phyloP scores from a whole-genome alignment of 2,113 vertebrate genomes.

The Mustela lutreola region DNA sequence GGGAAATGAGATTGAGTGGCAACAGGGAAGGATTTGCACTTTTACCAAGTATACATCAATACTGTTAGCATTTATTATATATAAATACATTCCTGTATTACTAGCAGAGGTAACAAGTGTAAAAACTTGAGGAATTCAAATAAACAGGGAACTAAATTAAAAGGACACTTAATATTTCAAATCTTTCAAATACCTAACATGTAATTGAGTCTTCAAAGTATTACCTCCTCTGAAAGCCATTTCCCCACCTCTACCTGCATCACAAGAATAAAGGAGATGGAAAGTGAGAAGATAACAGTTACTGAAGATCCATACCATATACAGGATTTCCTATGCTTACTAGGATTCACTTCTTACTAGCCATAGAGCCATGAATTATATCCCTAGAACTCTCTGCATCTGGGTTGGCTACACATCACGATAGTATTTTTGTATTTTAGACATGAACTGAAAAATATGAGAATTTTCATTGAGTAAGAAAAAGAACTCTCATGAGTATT shows the following conservation, averaged over 20 bases:
- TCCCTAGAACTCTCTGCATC: neutral
- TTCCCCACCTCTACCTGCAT: accelerated
- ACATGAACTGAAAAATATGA: constrained; percentile 11
- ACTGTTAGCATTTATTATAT: neutral
- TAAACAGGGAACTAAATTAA: neutral
- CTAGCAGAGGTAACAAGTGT: neutral
- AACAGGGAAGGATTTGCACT: neutral
- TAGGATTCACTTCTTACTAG: neutral
- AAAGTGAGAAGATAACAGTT: neutral
- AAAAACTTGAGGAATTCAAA: neutral
- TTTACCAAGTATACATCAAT: neutral
- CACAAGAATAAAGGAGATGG: neutral
- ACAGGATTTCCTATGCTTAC: neutral
- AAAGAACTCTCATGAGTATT: neutral
- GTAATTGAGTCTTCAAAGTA: neutral
- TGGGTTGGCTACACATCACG: neutral
- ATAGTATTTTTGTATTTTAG: neutral
- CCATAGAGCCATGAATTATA: neutral
- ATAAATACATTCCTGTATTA: neutral
- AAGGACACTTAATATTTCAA: neutral
- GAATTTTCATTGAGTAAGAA: constrained; percentile 39
- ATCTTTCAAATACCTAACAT: neutral
- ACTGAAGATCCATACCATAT: neutral
- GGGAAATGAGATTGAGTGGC: neutral
- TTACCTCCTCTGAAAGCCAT: neutral